Evolutionary conservation across 2,888 invertebrate species (phyloP).

Genomic region (Plagiodera versicolora): DNA sequence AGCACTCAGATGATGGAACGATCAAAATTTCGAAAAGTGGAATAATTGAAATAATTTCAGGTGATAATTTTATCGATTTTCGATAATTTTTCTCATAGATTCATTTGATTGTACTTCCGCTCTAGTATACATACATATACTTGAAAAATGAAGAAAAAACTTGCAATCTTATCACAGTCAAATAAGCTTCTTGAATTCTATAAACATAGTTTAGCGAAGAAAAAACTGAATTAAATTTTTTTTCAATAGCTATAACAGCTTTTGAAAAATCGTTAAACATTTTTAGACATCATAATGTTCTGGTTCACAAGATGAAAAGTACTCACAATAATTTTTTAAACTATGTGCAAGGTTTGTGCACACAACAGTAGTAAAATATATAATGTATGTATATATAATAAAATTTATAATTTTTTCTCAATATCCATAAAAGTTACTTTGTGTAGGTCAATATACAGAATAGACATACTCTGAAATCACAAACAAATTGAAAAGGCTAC

Average conservation of each 20-base stretch:
- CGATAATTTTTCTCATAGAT: no score
- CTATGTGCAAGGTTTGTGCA: slow-evolving; percentile 57
- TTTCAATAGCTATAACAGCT: no score
- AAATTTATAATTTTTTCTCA: slow-evolving; percentile 46
- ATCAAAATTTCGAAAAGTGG: no score
- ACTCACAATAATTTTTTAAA: slow-evolving; percentile 48
- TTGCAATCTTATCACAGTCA: no score
- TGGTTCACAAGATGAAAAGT: slow-evolving; percentile 17
- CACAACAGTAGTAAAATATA: slow-evolving; percentile 58
- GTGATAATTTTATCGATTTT: no score
- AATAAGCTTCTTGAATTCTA: no score
- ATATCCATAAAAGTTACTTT: slow-evolving; percentile 48
- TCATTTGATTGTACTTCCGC: no score
- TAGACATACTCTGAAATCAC: slow-evolving; percentile 55
- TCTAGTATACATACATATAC: not conserved
- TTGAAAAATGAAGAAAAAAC: no score
- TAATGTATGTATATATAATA: slow-evolving; percentile 50
- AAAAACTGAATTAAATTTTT: no score
- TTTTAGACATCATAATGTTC: slow-evolving; percentile 4
- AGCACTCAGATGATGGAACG: no score
- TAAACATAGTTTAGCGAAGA: not conserved
- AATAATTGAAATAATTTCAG: no score
- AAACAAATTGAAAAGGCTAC: slow-evolving; percentile 56
- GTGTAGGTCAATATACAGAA: slow-evolving; percentile 55
- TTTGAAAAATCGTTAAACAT: not conserved